Conservation (phyloP, 2,888 invertebrate genomes). For the Eupeodes latifasciatus region DNA sequence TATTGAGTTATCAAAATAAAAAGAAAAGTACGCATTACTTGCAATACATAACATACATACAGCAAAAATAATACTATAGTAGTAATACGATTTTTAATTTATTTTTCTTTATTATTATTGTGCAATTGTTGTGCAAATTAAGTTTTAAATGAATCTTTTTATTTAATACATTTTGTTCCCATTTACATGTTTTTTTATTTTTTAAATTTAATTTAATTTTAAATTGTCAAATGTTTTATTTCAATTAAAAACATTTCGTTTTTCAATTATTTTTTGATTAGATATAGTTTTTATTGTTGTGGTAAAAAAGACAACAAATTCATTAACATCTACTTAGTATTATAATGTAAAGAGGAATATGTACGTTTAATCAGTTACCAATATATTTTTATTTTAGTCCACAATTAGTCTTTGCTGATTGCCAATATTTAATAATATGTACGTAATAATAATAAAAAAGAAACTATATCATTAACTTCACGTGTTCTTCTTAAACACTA, state of each 20-base stretch:
- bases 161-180: constrained; percentile 73
- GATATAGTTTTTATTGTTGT: constrained; percentile 47
- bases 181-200: constrained; percentile 55
- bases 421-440: constrained; percentile 75
- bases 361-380: constrained; percentile 68
- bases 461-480: constrained; percentile 64
- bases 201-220: constrained; percentile 23
- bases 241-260: constrained; percentile 36
- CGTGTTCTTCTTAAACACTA: constrained; percentile 69
- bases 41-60: constrained; percentile 60
- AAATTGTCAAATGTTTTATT: constrained; percentile 52
- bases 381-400: constrained; percentile 68
- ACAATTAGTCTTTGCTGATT: constrained; percentile 78
- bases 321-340: constrained; percentile 68
- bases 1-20: constrained; percentile 63
- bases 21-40: constrained; percentile 53
- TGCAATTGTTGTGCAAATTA: constrained; percentile 72
- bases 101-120: constrained; percentile 57
- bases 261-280: constrained; percentile 36
- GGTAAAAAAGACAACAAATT: constrained; percentile 67
- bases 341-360: constrained; percentile 71
- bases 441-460: constrained; percentile 14
- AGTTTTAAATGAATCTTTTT: constrained; percentile 48
- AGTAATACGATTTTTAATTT: constrained; percentile 59
- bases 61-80: constrained; percentile 66